Evolutionary conservation across 92 coral and sea anemone species (phyloP).

Genomic region (Porites rus): DNA sequence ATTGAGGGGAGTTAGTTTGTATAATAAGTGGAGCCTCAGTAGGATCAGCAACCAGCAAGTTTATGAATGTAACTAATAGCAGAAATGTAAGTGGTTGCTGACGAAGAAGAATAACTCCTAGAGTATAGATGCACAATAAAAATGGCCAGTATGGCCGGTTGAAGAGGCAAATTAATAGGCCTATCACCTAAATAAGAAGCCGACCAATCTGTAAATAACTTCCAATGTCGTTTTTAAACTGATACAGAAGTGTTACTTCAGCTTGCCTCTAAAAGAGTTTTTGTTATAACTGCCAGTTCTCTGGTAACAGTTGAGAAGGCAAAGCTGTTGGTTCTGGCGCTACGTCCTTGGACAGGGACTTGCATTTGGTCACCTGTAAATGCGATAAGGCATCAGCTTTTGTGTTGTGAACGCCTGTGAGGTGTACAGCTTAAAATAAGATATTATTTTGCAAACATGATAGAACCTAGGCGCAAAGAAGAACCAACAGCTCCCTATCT

Average conservation of each 20-base stretch:
- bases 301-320: conserved; percentile 36
- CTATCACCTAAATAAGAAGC: neutral
- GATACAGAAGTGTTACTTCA: conserved; percentile 4
- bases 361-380: conserved; percentile 61
- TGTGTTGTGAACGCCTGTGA: conserved; percentile 28
- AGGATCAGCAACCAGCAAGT: conserved; percentile 44
- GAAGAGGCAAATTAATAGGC: conserved; percentile 13
- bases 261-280: conserved; percentile 19
- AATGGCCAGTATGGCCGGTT: conserved; percentile 15
- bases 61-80: conserved; percentile 48
- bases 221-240: conserved; percentile 39
- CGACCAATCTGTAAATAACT: conserved; percentile 3
- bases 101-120: conserved; percentile 24
- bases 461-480: conserved; percentile 42
- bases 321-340: conserved; percentile 35
- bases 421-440: conserved; percentile 37
- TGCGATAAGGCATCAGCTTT: conserved; percentile 48
- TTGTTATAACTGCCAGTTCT: conserved; percentile 43
- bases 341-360: conserved; percentile 19
- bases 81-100: conserved; percentile 49
- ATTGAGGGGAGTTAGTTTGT: conserved; percentile 13
- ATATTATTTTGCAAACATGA: conserved; percentile 42
- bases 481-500: conserved; percentile 34
- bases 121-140: conserved; percentile 35
- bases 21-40: conserved; percentile 6